Evolutionary conservation across 2,888 invertebrate genomes (phyloP).

Genomic region (Loripinus fragilis): DNA sequence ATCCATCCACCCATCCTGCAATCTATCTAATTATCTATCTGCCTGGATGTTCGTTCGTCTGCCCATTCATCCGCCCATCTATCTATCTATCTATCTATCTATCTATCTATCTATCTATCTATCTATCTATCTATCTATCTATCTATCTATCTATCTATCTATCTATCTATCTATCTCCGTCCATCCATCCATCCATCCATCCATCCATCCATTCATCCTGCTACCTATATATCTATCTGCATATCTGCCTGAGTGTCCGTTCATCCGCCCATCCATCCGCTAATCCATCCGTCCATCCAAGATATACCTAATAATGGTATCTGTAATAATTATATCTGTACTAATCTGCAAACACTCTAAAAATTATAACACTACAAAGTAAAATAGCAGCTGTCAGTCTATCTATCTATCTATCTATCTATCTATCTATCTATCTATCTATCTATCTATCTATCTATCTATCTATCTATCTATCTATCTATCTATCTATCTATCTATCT

Average conservation of each 20-base stretch:
- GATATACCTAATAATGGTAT: too few species aligned
- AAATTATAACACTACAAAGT: too few species aligned
- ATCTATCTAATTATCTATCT: neutral
- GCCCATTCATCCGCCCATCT: neutral
- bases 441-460: too few species aligned
- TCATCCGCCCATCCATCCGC: neutral
- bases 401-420: too few species aligned
- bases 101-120: slow-evolving; percentile 3
- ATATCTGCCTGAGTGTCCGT: neutral
- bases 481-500: too few species aligned
- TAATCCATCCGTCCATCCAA: too few species aligned
- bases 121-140: slow-evolving; percentile 1
- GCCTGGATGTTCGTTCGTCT: neutral
- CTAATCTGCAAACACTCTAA: too few species aligned
- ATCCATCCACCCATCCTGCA: neutral
- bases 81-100: slow-evolving; percentile 3
- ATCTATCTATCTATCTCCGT: neutral
- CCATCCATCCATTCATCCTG: neutral
- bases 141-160: neutral
- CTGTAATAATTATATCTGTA: too few species aligned
- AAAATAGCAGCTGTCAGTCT: too few species aligned
- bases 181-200: neutral
- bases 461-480: too few species aligned
- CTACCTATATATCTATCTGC: neutral
- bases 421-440: too few species aligned